phyloP scores from a whole-genome alignment of 2,888 invertebrate species.

The Himalopsyche japonica region DNA sequence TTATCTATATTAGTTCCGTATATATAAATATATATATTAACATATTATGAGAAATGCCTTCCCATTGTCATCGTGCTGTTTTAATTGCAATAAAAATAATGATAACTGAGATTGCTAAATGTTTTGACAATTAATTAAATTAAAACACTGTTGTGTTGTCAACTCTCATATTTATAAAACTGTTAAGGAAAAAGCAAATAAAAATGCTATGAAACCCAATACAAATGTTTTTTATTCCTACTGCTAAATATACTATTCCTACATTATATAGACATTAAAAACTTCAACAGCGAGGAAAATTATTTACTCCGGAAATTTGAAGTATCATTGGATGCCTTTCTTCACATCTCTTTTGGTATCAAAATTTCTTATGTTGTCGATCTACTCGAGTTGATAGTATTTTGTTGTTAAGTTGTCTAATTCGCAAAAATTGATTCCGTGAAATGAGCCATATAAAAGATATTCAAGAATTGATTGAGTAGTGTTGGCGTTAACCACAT shows the following conservation, averaged over 20 bases:
- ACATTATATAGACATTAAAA: not conserved
- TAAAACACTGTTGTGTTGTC: constrained; percentile 41
- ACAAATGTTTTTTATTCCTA: constrained; percentile 11
- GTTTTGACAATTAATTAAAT: constrained; percentile 41
- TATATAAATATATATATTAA: constrained; percentile 17
- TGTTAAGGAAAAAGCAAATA: constrained; percentile 41
- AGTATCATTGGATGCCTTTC: too few species aligned
- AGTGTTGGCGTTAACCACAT: too few species aligned
- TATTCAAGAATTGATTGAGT: too few species aligned
- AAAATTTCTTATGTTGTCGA: too few species aligned
- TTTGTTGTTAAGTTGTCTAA: too few species aligned
- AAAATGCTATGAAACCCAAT: constrained; percentile 39
- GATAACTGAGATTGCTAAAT: constrained; percentile 36
- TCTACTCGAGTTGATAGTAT: too few species aligned
- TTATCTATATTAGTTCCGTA: constrained; percentile 29
- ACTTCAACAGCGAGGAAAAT: too few species aligned
- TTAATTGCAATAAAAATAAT: constrained; percentile 41
- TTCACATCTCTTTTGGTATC: too few species aligned
- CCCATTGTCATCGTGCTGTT: constrained; percentile 36
- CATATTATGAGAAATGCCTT: constrained; percentile 38
- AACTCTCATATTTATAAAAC: constrained; percentile 41
- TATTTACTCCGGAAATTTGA: too few species aligned
- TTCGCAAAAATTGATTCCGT: too few species aligned
- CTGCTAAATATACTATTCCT: not conserved
- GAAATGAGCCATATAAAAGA: too few species aligned